These are phyloP conservation scores for Tachina fera DNA, from an alignment of 2,888 invertebrate genomes.

Conservation along the genomic window DNA sequence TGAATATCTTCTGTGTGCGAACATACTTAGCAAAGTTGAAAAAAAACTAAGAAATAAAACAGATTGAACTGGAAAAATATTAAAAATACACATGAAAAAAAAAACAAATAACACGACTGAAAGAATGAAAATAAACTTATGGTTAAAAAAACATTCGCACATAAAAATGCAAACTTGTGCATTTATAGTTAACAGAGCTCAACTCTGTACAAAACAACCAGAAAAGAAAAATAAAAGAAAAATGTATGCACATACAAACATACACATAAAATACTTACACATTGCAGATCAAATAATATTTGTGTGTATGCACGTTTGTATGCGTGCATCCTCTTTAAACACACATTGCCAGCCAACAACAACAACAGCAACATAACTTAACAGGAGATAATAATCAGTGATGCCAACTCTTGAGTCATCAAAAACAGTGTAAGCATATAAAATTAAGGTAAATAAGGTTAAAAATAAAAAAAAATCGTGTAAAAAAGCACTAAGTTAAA, in stretches of 20 bases:
- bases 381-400: neutral
- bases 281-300: slow-evolving; percentile 16
- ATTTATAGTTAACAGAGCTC: slow-evolving; percentile 64
- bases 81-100: slow-evolving; percentile 37
- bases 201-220: slow-evolving; percentile 25
- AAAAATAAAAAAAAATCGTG: no score
- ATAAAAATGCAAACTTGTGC: slow-evolving; percentile 81
- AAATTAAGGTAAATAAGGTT: no score
- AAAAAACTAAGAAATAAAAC: slow-evolving; percentile 33
- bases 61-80: slow-evolving; percentile 53
- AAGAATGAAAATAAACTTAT: slow-evolving; percentile 72
- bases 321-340: slow-evolving; percentile 33
- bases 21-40: slow-evolving; percentile 13
- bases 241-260: no score
- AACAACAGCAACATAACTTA: slow-evolving; percentile 38
- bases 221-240: neutral
- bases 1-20: neutral
- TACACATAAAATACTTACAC: slow-evolving; percentile 46
- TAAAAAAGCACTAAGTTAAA: no score
- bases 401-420: no score
- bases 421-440: no score
- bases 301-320: neutral
- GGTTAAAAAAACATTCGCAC: slow-evolving; percentile 81
- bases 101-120: slow-evolving; percentile 16
- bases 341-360: slow-evolving; percentile 40